Conservation (phyloP, 2,888 invertebrate genomes). For the Homarus gammarus region DNA sequence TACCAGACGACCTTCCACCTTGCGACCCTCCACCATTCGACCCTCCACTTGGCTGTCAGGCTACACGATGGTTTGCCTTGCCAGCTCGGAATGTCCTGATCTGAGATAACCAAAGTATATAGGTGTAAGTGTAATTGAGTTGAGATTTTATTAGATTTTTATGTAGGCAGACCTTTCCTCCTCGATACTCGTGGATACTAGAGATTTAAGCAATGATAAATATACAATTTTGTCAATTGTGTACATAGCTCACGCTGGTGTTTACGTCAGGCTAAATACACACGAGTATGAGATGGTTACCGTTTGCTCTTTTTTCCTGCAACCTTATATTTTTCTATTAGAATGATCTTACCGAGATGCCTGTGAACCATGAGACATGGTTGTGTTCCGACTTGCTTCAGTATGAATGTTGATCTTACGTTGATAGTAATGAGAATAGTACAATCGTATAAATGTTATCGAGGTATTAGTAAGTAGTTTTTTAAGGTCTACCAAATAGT, state of each 20-base stretch:
- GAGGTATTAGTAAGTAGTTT: too few species aligned
- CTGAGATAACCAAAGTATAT: conserved; percentile 15
- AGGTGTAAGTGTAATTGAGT: conserved; percentile 23
- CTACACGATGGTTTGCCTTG: not conserved
- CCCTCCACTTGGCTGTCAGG: not conserved
- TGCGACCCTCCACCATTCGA: not conserved
- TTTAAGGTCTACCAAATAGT: too few species aligned
- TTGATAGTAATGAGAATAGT: too few species aligned
- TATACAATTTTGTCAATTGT: not conserved
- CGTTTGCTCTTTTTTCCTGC: not conserved
- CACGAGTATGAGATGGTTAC: not conserved
- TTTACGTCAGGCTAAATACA: not conserved
- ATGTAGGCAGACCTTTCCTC: not conserved
- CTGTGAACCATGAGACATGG: too few species aligned
- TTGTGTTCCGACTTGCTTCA: too few species aligned
- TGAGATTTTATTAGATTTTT: conserved; percentile 14
- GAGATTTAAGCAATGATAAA: not conserved
- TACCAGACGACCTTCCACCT: not conserved
- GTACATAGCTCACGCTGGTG: not conserved
- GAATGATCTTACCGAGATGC: too few species aligned
- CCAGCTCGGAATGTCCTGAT: not conserved
- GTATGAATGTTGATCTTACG: too few species aligned
- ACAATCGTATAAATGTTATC: too few species aligned
- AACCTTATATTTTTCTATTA: not conserved
- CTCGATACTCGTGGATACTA: not conserved